These are phyloP conservation scores for Galemys pyrenaicus DNA, from an alignment of 2,113 vertebrate genomes.

Conservation along the genomic window DNA sequence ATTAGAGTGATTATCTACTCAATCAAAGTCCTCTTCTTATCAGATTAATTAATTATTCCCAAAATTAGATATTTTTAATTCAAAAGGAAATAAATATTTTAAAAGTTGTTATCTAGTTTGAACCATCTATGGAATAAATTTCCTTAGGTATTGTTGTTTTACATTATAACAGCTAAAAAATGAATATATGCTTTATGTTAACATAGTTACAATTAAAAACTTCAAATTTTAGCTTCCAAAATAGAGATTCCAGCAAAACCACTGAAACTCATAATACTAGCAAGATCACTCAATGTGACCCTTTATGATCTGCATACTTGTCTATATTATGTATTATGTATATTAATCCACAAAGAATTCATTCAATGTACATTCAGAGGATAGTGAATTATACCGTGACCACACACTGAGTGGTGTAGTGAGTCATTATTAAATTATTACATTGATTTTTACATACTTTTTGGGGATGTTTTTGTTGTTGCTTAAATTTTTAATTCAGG, in stretches of 20 bases:
- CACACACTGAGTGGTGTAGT: not conserved
- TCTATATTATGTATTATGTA: not conserved
- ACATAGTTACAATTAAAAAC: not conserved
- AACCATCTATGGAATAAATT: not conserved
- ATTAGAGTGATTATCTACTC: not conserved
- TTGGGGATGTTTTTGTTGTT: too few relatives aligned
- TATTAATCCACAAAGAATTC: not conserved
- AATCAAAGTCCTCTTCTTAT: not conserved
- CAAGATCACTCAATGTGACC: not conserved
- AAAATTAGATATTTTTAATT: constrained; percentile 16
- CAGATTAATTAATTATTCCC: not conserved
- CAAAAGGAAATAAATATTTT: not conserved
- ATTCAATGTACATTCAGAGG: not conserved
- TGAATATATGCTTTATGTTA: not conserved
- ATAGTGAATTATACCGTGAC: not conserved
- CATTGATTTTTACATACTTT: not conserved
- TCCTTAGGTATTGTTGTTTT: not conserved
- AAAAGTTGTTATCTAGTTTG: not conserved
- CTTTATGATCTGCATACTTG: not conserved
- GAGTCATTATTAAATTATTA: not conserved
- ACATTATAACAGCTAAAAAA: not conserved
- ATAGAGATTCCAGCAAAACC: not conserved
- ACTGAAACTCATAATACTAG: not conserved
- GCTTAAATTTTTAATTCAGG: too few relatives aligned
- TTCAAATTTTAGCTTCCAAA: not conserved